Evolutionary conservation across 2,113 vertebrate genomes (phyloP).

Genomic region (Camelus dromedarius): DNA sequence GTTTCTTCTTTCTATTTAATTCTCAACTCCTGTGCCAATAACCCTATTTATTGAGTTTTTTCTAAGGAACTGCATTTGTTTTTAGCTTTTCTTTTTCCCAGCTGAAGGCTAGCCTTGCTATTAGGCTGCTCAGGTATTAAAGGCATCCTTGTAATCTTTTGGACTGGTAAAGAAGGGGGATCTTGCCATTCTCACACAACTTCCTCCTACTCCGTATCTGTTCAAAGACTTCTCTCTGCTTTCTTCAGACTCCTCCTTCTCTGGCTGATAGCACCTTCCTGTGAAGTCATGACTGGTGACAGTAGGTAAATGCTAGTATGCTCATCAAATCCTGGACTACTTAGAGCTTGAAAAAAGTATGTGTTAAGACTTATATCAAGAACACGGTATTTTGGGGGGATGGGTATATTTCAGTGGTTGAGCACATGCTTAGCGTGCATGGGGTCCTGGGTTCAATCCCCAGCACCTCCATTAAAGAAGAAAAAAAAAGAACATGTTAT

Average conservation of each 20-base stretch:
- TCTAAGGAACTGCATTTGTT: background rate
- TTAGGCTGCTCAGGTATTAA: background rate
- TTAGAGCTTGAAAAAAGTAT: background rate
- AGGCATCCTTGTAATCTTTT: background rate
- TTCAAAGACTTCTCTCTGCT: background rate
- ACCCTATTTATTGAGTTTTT: background rate
- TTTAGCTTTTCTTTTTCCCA: background rate
- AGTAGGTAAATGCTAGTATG: background rate
- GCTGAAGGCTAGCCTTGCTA: background rate
- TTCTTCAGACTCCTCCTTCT: background rate
- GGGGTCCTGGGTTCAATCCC: too few relatives aligned
- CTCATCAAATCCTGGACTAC: background rate
- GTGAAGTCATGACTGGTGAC: background rate
- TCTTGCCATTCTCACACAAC: background rate
- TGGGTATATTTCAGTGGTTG: too few relatives aligned
- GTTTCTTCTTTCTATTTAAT: slow-evolving; percentile 7
- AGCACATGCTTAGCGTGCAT: too few relatives aligned
- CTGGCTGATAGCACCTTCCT: background rate
- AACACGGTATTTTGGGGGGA: background rate
- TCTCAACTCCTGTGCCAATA: background rate
- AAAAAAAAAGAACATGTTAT: background rate
- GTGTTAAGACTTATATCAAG: background rate
- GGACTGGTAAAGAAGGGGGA: background rate
- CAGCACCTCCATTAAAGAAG: too few relatives aligned
- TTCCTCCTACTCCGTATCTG: background rate